phyloP scores from a whole-genome alignment of 2,113 vertebrate genomes.

The Ptyas mucosa region DNA sequence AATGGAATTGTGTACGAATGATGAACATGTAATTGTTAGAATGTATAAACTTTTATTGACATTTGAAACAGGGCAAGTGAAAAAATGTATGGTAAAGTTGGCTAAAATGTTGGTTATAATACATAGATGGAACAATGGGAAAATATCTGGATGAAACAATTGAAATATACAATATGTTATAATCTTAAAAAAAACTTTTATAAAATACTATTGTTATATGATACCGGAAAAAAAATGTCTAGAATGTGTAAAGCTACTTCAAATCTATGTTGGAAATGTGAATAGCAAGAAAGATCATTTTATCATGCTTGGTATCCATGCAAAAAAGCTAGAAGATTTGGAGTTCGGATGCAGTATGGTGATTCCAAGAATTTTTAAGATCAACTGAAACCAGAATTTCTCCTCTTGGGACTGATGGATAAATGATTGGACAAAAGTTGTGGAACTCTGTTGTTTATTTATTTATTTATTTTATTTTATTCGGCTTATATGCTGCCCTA shows the following conservation, averaged over 20 bases:
- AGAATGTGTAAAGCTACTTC: not conserved
- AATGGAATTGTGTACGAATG: not conserved
- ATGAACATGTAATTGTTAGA: not conserved
- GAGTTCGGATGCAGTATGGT: not conserved
- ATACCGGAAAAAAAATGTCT: not conserved
- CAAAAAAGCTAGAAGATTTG: not conserved
- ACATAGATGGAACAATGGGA: not conserved
- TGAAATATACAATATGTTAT: not conserved
- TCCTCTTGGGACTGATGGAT: not conserved
- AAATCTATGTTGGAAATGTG: not conserved
- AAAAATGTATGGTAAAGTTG: not conserved
- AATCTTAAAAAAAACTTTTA: not conserved
- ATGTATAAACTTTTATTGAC: not conserved
- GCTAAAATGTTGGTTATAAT: not conserved
- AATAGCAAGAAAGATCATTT: not conserved
- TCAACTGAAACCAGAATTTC: not conserved
- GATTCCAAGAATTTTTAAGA: not conserved
- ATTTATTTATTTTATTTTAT: too few species aligned
- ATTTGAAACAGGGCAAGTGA: not conserved
- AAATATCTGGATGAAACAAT: not conserved
- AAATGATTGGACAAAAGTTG: not conserved
- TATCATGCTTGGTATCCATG: not conserved
- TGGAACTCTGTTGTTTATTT: not conserved
- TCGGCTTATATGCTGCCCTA: too few species aligned
- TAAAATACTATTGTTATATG: not conserved